These are phyloP conservation scores for Drosophila arawakana DNA, from an alignment of 1,140 invertebrate species.

Conservation along the genomic window DNA sequence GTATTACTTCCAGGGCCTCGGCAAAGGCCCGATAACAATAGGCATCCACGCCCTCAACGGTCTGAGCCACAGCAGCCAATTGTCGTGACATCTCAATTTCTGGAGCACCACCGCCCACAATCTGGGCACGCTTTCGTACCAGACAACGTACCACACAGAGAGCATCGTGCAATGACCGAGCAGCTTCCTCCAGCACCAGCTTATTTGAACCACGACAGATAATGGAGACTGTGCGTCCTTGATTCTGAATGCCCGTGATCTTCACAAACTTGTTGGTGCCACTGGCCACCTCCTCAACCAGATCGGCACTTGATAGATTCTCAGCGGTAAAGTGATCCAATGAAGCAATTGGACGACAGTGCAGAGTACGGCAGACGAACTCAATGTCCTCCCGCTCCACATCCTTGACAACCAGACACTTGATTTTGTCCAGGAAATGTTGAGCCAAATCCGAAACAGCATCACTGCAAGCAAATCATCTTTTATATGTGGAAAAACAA, in stretches of 20 bases:
- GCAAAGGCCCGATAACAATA: conserved; percentile 98
- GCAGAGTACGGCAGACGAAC: conserved; percentile 97
- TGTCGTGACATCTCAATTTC: conserved; percentile 97
- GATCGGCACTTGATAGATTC: conserved; percentile 95
- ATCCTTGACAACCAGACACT: conserved; percentile 99
- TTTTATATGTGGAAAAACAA: no score
- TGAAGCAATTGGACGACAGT: conserved; percentile 98
- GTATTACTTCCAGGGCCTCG: conserved; percentile 98
- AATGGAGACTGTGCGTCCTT: conserved; percentile 96
- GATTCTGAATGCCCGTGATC: conserved; percentile 95
- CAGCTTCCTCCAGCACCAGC: conserved; percentile 97
- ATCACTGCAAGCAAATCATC: conserved; percentile 86
- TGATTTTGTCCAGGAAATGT: conserved; percentile 99
- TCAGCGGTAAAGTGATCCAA: conserved; percentile 98
- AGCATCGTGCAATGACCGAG: conserved; percentile 98
- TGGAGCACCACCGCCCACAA: conserved; percentile 98
- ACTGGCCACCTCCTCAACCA: conserved; percentile 97
- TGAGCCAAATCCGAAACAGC: conserved; percentile 98
- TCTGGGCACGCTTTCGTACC: conserved; percentile 95
- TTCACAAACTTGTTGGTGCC: conserved; percentile 97
- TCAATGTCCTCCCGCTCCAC: conserved; percentile 99
- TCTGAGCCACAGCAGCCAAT: conserved; percentile 93
- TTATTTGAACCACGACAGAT: conserved; percentile 99
- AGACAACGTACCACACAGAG: conserved; percentile 98
- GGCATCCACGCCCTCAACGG: conserved; percentile 95